Evolutionary conservation across 2,113 vertebrate genomes (phyloP).

Genomic region (Otocyon megalotis): DNA sequence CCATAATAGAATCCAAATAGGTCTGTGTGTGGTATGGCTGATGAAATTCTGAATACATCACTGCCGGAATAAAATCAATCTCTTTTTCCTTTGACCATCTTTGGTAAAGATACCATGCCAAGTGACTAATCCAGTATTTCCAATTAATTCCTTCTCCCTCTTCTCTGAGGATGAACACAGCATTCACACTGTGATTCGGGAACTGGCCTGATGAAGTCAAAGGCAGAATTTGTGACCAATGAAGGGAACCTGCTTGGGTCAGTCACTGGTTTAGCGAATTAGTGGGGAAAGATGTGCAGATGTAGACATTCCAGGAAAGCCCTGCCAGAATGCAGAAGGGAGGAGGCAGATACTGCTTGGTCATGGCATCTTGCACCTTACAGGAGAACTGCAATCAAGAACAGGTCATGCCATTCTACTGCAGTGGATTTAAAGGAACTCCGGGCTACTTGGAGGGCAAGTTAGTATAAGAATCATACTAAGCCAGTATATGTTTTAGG

Average conservation of each 20-base stretch:
- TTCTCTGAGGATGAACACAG: neutral
- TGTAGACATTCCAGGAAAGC: rapidly evolving
- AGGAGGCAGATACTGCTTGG: neutral
- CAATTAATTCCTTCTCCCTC: neutral
- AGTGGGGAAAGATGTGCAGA: rapidly evolving
- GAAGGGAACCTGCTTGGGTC: neutral
- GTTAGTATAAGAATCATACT: neutral
- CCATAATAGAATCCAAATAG: neutral
- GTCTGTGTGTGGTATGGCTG: neutral
- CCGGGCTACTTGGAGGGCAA: neutral
- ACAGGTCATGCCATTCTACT: neutral
- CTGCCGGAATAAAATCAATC: neutral
- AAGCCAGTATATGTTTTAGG: neutral
- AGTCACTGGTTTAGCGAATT: rapidly evolving
- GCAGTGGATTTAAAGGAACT: neutral
- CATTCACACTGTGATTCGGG: neutral
- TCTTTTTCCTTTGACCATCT: neutral
- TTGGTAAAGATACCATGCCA: neutral
- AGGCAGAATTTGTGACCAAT: neutral
- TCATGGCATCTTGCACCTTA: neutral
- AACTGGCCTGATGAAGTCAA: neutral
- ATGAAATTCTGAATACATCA: neutral
- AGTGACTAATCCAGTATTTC: neutral
- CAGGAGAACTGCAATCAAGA: rapidly evolving
- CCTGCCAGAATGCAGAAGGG: neutral